These are phyloP conservation scores for Rachycentron canadum DNA, from an alignment of 2,797 vertebrate species.

Conservation along the genomic window DNA sequence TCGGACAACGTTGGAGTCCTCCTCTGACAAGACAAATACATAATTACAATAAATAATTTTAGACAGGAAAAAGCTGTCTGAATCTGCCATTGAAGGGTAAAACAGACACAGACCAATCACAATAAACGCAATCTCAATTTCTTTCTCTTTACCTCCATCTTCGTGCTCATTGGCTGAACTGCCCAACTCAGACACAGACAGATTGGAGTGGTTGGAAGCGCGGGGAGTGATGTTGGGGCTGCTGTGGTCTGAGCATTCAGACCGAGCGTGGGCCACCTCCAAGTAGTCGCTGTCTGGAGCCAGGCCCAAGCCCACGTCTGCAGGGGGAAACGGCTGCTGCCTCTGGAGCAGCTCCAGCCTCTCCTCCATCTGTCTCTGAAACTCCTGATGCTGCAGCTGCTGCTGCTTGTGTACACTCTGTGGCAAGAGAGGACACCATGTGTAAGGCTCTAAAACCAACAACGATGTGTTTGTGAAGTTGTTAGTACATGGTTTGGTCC, in stretches of 20 bases:
- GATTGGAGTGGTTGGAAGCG: slow-evolving; percentile 92
- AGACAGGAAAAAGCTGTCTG: background rate
- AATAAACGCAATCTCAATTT: background rate
- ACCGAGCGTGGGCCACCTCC: slow-evolving; percentile 82
- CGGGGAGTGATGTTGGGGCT: slow-evolving; percentile 91
- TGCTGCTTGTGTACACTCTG: slow-evolving; percentile 95
- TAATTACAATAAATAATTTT: background rate
- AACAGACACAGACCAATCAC: background rate
- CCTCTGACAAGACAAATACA: slow-evolving; percentile 81
- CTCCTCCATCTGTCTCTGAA: slow-evolving; percentile 94
- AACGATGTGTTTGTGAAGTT: background rate
- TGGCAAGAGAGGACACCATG: background rate
- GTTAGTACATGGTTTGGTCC: background rate
- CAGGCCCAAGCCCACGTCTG: slow-evolving; percentile 73
- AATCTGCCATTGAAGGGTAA: background rate
- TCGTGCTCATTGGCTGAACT: slow-evolving; percentile 90
- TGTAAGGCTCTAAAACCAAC: background rate
- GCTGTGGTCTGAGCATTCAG: slow-evolving; percentile 93
- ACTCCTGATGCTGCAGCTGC: slow-evolving; percentile 94
- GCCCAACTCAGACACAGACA: slow-evolving; percentile 89
- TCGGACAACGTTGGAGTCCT: slow-evolving; percentile 85
- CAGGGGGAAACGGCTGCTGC: slow-evolving; percentile 89
- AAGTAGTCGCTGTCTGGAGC: slow-evolving; percentile 87
- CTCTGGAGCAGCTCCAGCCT: slow-evolving; percentile 92
- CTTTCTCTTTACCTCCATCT: slow-evolving; percentile 84